A percentile compares a stretch with the other conserved stretches of the same genome.
These are phyloP conservation scores for Formica selysi DNA, from an alignment of 1,140 invertebrate species.

Conservation along the genomic window DNA sequence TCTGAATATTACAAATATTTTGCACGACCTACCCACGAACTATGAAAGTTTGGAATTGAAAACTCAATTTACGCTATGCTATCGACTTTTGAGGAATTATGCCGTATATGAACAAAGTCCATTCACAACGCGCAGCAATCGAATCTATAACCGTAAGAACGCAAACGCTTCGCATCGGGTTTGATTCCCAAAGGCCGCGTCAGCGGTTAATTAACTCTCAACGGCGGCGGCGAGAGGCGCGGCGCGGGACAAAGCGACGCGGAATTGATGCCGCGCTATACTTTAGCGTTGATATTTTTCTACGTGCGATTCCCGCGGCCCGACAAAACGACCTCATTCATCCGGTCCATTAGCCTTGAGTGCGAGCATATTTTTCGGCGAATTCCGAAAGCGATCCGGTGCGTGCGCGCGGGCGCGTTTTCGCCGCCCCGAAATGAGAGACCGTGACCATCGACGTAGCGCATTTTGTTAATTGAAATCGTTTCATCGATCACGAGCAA, in stretches of 20 bases:
- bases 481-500: constrained; percentile 77
- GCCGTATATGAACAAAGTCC: not conserved
- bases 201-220: constrained; percentile 44
- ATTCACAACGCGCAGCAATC: not conserved
- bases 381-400: constrained; percentile 69
- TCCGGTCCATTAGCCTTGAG: constrained; percentile 76
- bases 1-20: not conserved
- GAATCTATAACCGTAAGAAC: constrained; percentile 19
- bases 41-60: not conserved
- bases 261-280: constrained; percentile 63
- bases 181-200: constrained; percentile 3
- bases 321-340: constrained; percentile 70
- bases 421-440: constrained; percentile 69
- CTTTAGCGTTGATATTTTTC: constrained; percentile 68
- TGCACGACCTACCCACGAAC: not conserved
- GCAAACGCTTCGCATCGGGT: not conserved
- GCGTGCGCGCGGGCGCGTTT: constrained; percentile 32
- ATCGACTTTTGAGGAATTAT: not conserved
- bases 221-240: not conserved
- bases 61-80: not conserved
- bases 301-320: constrained; percentile 64
- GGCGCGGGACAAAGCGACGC: constrained; percentile 35
- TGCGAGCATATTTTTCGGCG: constrained; percentile 73
- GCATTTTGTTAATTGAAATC: constrained; percentile 81
- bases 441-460: constrained; percentile 66